Conservation (phyloP, 2,113 vertebrate species). For the Solenodon paradoxus region DNA sequence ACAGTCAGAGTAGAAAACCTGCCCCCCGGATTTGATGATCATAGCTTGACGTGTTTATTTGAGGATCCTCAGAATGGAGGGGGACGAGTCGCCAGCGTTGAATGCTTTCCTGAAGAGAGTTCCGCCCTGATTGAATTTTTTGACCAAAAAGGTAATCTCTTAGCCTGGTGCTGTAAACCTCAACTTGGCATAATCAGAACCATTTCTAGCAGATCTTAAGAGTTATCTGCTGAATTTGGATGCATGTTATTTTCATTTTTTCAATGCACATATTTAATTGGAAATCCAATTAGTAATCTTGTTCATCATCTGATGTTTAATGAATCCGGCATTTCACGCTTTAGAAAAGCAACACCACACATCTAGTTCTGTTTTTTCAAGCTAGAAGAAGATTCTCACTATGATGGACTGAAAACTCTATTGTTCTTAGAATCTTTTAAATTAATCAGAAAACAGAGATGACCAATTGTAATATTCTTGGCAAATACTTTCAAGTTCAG, state of each 20-base stretch:
- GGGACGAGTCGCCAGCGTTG: constrained; percentile 72
- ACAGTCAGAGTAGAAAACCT: constrained; percentile 86
- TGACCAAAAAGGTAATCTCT: constrained; percentile 83
- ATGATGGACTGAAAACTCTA: background rate
- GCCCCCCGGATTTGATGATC: constrained; percentile 64
- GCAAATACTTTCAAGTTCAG: background rate
- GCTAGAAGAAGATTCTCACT: background rate
- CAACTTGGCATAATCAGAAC: background rate
- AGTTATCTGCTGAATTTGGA: background rate
- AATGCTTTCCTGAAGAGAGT: constrained; percentile 79
- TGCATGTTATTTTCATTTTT: background rate
- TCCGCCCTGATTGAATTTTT: constrained; percentile 87
- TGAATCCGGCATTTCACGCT: background rate
- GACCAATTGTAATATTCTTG: background rate
- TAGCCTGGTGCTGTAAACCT: background rate
- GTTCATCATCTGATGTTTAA: background rate
- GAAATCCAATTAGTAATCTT: background rate
- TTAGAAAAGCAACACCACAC: background rate
- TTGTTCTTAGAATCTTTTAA: background rate
- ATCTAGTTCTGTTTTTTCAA: constrained; percentile 29
- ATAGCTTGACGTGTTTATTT: constrained; percentile 85
- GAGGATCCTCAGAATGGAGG: constrained; percentile 83
- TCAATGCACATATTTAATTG: background rate
- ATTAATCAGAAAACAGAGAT: background rate
- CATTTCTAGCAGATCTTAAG: background rate